A percentile compares a stretch with the other conserved stretches of the same genome.
These are phyloP conservation scores for Phalacrocorax carbo DNA, from an alignment of 2,113 vertebrate species.

Conservation along the genomic window DNA sequence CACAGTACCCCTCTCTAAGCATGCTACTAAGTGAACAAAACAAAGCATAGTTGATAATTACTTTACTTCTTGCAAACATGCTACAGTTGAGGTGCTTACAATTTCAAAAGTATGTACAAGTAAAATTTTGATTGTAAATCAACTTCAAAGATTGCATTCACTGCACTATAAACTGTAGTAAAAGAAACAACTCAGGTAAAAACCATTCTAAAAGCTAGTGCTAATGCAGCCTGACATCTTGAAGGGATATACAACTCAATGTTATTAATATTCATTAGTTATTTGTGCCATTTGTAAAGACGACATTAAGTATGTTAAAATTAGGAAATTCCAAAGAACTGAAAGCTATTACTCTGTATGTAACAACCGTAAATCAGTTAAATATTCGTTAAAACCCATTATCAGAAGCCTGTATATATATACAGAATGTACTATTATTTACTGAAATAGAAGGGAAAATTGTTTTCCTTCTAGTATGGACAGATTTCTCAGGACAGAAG, in stretches of 20 bases:
- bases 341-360: neutral
- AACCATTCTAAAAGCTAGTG: neutral
- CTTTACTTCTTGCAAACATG: neutral
- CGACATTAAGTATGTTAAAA: neutral
- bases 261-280: neutral
- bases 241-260: neutral
- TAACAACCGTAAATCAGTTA: neutral
- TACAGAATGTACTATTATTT: neutral
- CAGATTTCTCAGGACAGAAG: neutral
- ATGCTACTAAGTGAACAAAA: neutral
- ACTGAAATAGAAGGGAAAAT: neutral
- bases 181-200: slow-evolving; percentile 29
- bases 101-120: neutral
- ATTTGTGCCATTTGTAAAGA: neutral
- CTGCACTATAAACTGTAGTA: neutral
- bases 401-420: neutral
- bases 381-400: neutral
- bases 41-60: neutral
- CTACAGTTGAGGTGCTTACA: neutral
- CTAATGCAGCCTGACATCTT: neutral
- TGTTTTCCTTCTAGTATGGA: neutral
- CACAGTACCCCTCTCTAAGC: neutral
- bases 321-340: neutral
- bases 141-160: neutral
- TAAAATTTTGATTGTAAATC: neutral